Evolutionary conservation across 2,888 invertebrate genomes (phyloP).

Genomic region (Bellardia bayeri): DNA sequence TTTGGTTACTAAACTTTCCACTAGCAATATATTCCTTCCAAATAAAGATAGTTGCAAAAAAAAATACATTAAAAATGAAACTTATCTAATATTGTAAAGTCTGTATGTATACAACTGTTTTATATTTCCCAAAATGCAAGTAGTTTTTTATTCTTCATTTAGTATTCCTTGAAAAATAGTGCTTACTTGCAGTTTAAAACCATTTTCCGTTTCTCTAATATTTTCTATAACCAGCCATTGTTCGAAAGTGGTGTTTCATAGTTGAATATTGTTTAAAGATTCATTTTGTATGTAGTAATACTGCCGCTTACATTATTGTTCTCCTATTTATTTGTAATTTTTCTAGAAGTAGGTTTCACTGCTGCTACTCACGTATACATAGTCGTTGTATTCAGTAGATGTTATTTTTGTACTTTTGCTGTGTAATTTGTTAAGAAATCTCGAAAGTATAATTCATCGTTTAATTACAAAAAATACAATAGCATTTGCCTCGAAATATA

Average conservation of each 20-base stretch:
- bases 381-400: background rate
- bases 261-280: conserved; percentile 41
- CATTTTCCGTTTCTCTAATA: background rate
- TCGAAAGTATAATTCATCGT: conserved; percentile 69
- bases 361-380: background rate
- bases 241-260: conserved; percentile 44
- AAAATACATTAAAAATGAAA: too few relatives aligned
- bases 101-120: background rate
- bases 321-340: conserved; percentile 30
- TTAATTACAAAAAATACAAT: conserved; percentile 67
- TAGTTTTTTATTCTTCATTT: background rate
- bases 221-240: conserved; percentile 37
- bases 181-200: conserved; percentile 23
- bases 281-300: background rate
- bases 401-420: conserved; percentile 23
- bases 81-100: background rate
- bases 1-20: background rate
- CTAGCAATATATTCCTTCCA: too few relatives aligned
- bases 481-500: background rate
- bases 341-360: conserved; percentile 42
- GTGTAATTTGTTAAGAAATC: conserved; percentile 68
- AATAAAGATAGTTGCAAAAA: background rate
- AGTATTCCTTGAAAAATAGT: background rate
- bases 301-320: background rate
- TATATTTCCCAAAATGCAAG: conserved; percentile 43